Evolutionary conservation across 1,140 invertebrate species (phyloP), one percentile per base, ranked within the genome.

Genomic region (Drosophila murphyi): DNA sequence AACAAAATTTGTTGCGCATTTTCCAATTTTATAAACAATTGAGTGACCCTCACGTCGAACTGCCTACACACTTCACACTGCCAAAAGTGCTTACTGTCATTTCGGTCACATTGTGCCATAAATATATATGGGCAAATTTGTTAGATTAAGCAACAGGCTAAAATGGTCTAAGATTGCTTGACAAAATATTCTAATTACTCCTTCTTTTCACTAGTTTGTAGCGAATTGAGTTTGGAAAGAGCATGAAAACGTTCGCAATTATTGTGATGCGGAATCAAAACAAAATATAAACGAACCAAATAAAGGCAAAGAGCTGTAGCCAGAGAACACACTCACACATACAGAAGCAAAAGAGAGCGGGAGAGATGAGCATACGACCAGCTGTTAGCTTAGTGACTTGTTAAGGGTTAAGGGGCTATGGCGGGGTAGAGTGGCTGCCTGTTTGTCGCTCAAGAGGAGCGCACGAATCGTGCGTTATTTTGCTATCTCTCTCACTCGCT

Each of bases 1-100:
- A 64, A 20, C 20, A 69, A 76, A 76, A 77, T 77, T 74, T 78
- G 75, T 78, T 80, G 78, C 78, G 78, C 75, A 80, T 78, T 80
- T 74, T 78, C 56, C 72, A 37, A 64, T 54, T 61, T 70, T 57
- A 55, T 51, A 20, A 29, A 43, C 20, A 67, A 34, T 12, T 34
- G 10, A 3, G 12, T 2, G 20, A 20, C 12, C n/a, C 5, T 10
- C 31, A 48, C 56, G 52, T 62, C 72, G 45, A 52, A 61, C 35
- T 12, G 6, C 32, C 7, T 43, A 70, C 45, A 74, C 65, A 10
- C 65, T 74, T 48, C 35, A 10, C 5, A 10, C 3, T 4, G 1
- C 2, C 3, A 2, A 61, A 29, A 3, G 5, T 20, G 35, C 3
- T 4, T 39, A 34, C 34, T 12, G 43, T 41, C 8, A 48, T n/a